A percentile compares a stretch with the other conserved stretches of the same genome.
Conservation (phyloP, 2,113 vertebrate genomes). For the Chaenogobius annularis region DNA sequence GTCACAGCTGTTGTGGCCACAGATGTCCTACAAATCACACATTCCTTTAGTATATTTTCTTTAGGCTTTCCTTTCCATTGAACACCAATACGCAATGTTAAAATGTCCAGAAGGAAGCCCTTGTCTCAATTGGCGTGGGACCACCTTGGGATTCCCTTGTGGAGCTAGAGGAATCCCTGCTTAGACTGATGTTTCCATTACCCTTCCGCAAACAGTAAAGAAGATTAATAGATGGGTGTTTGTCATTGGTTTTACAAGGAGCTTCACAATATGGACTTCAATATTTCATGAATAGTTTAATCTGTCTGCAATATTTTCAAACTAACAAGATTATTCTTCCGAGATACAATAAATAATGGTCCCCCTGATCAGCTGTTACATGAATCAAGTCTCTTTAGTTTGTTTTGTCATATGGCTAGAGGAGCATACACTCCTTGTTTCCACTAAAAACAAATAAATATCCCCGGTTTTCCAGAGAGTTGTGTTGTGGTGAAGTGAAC, state of each 20-base stretch:
- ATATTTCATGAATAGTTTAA: background rate
- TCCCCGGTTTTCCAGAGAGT: slow-evolving; percentile 18
- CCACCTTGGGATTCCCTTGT: background rate
- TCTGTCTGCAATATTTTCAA: background rate
- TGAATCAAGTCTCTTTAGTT: slow-evolving; percentile 25
- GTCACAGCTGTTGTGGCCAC: slow-evolving; percentile 88
- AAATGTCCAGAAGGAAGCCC: background rate
- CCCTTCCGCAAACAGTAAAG: background rate
- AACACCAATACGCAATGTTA: background rate
- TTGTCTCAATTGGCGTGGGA: background rate
- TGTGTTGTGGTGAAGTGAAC: slow-evolving; percentile 45
- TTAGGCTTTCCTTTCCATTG: background rate
- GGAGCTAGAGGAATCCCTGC: background rate
- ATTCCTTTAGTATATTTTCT: background rate
- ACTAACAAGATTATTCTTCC: slow-evolving; percentile 4
- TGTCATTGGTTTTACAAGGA: background rate
- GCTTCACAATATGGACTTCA: background rate
- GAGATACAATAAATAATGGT: slow-evolving; percentile 17
- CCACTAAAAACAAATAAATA: slow-evolving; percentile 55
- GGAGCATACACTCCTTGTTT: slow-evolving; percentile 54
- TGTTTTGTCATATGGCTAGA: slow-evolving; percentile 27
- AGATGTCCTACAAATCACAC: slow-evolving; percentile 86
- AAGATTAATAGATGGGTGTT: slow-evolving; percentile 1
- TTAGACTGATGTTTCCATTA: background rate
- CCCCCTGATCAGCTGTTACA: slow-evolving; percentile 8